These are phyloP conservation scores for Ernsta delagoae DNA, from an alignment of 2,888 invertebrate genomes.

Conservation along the genomic window DNA sequence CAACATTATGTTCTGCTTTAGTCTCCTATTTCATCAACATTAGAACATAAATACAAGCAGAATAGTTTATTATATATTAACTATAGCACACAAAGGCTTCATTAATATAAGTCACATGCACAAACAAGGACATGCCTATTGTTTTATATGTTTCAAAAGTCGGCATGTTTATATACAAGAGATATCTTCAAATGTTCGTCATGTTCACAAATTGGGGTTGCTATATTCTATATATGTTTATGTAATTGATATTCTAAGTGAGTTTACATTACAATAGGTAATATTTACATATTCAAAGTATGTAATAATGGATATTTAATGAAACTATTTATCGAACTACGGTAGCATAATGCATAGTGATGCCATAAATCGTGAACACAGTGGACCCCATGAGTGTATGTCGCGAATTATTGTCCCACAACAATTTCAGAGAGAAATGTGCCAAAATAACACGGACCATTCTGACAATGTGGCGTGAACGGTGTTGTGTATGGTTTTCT, in stretches of 20 bases:
- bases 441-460: conserved; percentile 77
- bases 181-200: conserved; percentile 27
- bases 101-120: conserved; percentile 37
- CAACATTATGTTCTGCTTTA: neutral
- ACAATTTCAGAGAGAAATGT: conserved; percentile 63
- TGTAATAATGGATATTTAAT: neutral
- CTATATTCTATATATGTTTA: conserved; percentile 17
- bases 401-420: conserved; percentile 65
- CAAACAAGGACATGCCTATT: conserved; percentile 36
- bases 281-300: neutral
- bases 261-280: neutral
- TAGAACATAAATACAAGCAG: neutral
- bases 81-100: conserved; percentile 30
- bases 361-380: neutral
- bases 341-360: neutral
- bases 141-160: conserved; percentile 22
- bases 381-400: conserved; percentile 37
- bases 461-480: conserved; percentile 58
- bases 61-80: neutral
- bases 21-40: neutral
- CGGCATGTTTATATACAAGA: conserved; percentile 5
- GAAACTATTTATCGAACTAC: neutral
- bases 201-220: conserved; percentile 17
- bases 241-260: neutral
- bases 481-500: conserved; percentile 49